Evolutionary conservation across 1,140 invertebrate genomes (phyloP).

Genomic region (Thaumetopoea pityocampa): DNA sequence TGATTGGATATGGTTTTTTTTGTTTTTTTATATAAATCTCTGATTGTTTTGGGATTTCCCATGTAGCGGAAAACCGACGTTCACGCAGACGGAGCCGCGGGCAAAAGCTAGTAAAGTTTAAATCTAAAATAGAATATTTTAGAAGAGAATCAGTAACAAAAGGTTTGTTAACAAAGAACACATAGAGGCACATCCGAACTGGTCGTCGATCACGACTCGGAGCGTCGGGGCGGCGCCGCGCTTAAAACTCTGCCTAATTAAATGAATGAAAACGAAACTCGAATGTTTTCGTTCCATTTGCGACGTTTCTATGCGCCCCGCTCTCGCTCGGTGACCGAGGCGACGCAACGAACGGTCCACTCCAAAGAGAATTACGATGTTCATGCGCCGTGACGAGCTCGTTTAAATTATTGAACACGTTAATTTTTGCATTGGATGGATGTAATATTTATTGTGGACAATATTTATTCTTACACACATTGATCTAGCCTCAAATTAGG

Average conservation of each 20-base stretch:
- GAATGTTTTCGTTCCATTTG: conserved; percentile 71
- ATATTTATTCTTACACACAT: no score
- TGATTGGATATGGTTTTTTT: no score
- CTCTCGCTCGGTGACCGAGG: conserved; percentile 28
- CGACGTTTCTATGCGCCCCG: conserved; percentile 50
- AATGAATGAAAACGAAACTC: conserved; percentile 71
- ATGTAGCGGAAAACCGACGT: no score
- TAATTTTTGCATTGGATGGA: no score
- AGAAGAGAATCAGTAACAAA: conserved; percentile 21
- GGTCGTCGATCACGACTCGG: conserved; percentile 37
- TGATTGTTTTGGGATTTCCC: no score
- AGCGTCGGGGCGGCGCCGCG: conserved; percentile 54
- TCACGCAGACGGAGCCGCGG: no score
- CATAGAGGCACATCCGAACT: conserved; percentile 39
- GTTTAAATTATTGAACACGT: no score
- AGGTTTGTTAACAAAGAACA: conserved; percentile 18
- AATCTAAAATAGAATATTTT: conserved; percentile 6
- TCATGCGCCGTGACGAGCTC: no score
- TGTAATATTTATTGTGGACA: no score
- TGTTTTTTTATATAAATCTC: no score
- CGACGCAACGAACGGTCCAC: conserved; percentile 28
- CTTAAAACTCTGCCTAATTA: conserved; percentile 67
- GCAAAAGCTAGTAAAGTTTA: no score
- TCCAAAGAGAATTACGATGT: conserved; percentile 33
- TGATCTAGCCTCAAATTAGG: no score